Conservation (phyloP, 1,140 invertebrate genomes). For the Lepidurus apus region DNA sequence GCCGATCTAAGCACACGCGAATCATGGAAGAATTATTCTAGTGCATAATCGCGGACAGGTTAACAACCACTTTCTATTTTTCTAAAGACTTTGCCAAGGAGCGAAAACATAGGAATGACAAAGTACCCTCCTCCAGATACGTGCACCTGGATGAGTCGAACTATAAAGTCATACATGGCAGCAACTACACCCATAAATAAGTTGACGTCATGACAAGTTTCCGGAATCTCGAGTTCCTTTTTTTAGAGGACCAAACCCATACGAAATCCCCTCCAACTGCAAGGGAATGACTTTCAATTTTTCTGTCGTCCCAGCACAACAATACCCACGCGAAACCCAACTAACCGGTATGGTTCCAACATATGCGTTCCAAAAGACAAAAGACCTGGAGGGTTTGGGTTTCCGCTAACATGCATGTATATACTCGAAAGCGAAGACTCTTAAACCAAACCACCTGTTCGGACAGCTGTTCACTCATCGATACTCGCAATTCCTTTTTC, state of each 20-base stretch:
- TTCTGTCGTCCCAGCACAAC: background rate
- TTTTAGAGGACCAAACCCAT: too few species aligned
- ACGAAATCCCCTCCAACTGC: too few species aligned
- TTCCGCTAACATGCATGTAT: background rate
- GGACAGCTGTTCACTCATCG: background rate
- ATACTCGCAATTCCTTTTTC: background rate
- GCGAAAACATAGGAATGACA: too few species aligned
- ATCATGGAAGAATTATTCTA: background rate
- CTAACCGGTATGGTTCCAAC: background rate
- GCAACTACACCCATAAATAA: too few species aligned
- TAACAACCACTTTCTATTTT: background rate
- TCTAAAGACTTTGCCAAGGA: too few species aligned
- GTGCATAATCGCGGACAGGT: background rate
- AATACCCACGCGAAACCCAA: background rate
- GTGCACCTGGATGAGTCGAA: too few species aligned
- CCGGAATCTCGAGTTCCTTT: too few species aligned
- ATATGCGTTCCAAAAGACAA: background rate
- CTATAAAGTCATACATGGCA: too few species aligned
- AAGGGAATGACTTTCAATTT: too few species aligned
- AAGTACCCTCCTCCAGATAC: too few species aligned
- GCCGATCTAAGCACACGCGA: background rate
- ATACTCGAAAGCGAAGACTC: background rate
- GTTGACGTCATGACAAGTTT: too few species aligned
- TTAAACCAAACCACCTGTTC: slow-evolving; percentile 5
- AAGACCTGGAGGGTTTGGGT: background rate